Base-by-base conservation (phyloP, 2,888 invertebrate species). In the Amphipyra berbera region DNA sequence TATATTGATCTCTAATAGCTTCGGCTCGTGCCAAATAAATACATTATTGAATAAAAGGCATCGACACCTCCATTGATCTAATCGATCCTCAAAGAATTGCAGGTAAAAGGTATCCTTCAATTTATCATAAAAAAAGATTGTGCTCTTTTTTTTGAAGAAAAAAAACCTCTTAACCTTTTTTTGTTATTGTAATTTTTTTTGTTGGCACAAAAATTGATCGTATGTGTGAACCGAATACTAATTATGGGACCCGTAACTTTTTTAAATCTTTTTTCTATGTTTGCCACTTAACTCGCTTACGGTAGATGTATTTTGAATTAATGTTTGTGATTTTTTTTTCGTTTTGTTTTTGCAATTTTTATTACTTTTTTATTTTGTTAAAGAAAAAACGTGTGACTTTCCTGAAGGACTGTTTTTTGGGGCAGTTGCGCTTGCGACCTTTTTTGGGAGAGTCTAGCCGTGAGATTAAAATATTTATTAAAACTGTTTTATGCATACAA, bases 261-360 rank as follows among this genome's bases (percentile, higher is more conserved):
- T 78, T 78, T 59, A 4, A 46, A 15, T 45, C 27, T 68, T 69
- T 75, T 85, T 86, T 73, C 70, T 61, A 64, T 82, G 69, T 82
- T 82, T 82, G 79, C 83, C 85, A 88, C 88, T 85, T 86, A 86
- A 85, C 85, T 86, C 76, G 62, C 71, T 84, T 76, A 86, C 86
- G 86, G 85, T 86, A 84, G 82, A 87, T 85, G 78, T 82, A 81
- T 75, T 87, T 82, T 81, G 80, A 80, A 83, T 82, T 79, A 61
- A 71, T 82, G 78, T 83, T 86, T 82, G 80, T 58, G 52, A 73
- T 77, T 72, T 64, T 69, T 68, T 61, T 64, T 30, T 30, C 4
- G 12, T 67, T 61, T 53, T 77, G 73, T 78, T 69, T 73, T 60
- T 55, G 35, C 35, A 48, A 50, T 73, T 76, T 72, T 62, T 67